Evolutionary conservation across 2,797 vertebrate genomes (phyloP).

Genomic region (Salmo trutta): DNA sequence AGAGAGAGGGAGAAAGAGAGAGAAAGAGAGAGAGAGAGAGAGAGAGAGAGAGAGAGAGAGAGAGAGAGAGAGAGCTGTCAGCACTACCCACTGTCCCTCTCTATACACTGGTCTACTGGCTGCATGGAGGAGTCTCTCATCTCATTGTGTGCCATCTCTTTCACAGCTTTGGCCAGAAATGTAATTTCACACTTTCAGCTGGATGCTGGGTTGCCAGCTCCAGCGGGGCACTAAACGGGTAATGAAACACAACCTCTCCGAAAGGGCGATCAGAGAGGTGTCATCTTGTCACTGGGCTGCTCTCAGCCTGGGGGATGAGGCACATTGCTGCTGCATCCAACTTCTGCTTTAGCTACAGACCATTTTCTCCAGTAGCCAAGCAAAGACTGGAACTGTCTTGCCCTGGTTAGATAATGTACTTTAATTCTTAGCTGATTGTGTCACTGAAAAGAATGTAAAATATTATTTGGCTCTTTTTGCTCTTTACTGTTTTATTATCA

Average conservation of each 20-base stretch:
- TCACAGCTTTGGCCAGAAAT: constrained; percentile 64
- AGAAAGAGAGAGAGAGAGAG: constrained; percentile 22
- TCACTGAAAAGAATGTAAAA: neutral
- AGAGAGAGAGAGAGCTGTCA: neutral
- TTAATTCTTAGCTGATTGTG: neutral
- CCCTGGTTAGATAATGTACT: neutral
- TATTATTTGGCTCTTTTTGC: neutral
- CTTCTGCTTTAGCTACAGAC: neutral
- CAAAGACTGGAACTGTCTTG: neutral
- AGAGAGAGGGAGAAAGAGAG: no score
- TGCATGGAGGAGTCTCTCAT: neutral
- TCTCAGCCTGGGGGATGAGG: constrained; percentile 43
- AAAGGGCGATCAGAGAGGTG: constrained; percentile 67
- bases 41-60: neutral
- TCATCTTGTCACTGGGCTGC: constrained; percentile 59
- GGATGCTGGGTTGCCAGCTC: constrained; percentile 61
- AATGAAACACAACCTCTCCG: constrained; percentile 72
- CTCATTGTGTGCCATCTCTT: neutral
- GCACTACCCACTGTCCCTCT: neutral
- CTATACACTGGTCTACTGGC: neutral
- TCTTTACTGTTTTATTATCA: neutral
- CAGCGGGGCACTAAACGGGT: constrained; percentile 70
- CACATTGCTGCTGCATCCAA: neutral
- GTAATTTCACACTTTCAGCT: constrained; percentile 78
- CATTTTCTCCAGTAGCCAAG: neutral